Evolutionary conservation across 2,888 invertebrate species (phyloP), one percentile per base, ranked within the genome.

Genomic region (Leptinotarsa rubiginosa): DNA sequence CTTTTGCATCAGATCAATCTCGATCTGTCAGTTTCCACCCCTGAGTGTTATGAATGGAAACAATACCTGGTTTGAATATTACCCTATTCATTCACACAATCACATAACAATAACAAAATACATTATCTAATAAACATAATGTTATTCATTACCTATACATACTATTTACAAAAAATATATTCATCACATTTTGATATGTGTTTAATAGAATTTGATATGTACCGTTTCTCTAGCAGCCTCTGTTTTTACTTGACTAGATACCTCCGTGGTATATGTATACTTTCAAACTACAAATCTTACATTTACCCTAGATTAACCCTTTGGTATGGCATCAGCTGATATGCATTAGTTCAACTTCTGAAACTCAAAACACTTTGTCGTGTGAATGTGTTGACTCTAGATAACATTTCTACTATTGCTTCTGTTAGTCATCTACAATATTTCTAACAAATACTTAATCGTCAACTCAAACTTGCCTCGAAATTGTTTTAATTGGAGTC

Each of bases 111-210:
- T 73, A 75, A 73, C 75, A 62, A 75, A 75, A 77, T 73, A 69
- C 71, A 73, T 77, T 41, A 68, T 52, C 75, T 75, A 74, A 69
- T 52, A 41, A 73, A 73, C 64, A 66, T 73, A 71, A 41, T 56
- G 65, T 41, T 71, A 65, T 50, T 74, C 68, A 72, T 77, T 74
- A 74, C 72, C 65, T 70, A 69, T 54, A 69, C 69, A 76, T 76
- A 76, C 69, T 78, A 80, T 80, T 73, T 80, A 80, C 80, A 79
- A 79, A 79, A 78, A 79, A 79, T 76, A 77, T 79, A 78, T 78
- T 78, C 74, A 79, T 79, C 78, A 79, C 79, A 79, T 76, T 82
- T 79, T 83, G 83, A 83, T 83, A 83, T 83, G 83, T 83, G 78
- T 81, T 77, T 47, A 71, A 74, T 76, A 69, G 47, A 75, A 75